These are phyloP conservation scores for Scaptomyza pallida DNA, from an alignment of 1,140 invertebrate genomes.

Conservation along the genomic window DNA sequence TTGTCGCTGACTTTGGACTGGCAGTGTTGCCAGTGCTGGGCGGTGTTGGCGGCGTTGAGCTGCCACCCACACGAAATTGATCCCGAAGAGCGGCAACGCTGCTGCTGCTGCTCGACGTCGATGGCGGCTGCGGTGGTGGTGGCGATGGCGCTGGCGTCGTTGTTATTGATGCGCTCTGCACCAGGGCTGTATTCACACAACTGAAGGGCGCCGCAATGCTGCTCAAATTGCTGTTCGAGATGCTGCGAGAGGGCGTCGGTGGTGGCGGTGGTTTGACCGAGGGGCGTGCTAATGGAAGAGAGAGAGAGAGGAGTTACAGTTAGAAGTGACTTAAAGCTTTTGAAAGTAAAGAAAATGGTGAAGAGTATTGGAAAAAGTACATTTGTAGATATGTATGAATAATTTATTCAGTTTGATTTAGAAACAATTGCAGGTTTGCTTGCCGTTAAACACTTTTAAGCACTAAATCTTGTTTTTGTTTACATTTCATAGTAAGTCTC, in stretches of 20 bases:
- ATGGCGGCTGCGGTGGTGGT: constrained; percentile 58
- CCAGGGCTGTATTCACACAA: constrained; percentile 69
- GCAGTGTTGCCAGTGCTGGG: constrained; percentile 40
- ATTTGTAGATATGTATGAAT: too few species aligned
- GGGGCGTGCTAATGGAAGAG: constrained; percentile 58
- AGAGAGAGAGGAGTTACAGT: too few species aligned
- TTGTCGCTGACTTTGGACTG: constrained; percentile 55
- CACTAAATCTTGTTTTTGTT: too few species aligned
- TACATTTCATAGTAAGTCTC: too few species aligned
- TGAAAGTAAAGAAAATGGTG: too few species aligned
- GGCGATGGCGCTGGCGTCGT: constrained; percentile 57
- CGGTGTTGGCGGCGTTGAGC: constrained; percentile 55
- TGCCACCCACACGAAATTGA: constrained; percentile 63
- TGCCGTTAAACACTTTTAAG: too few species aligned
- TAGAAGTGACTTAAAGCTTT: background rate
- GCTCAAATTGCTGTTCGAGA: constrained; percentile 81
- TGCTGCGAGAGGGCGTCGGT: constrained; percentile 79
- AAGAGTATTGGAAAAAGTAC: too few species aligned
- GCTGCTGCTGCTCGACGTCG: constrained; percentile 66
- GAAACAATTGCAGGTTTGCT: too few species aligned
- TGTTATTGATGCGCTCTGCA: constrained; percentile 55
- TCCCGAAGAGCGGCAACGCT: constrained; percentile 76
- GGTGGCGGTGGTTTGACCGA: constrained; percentile 81
- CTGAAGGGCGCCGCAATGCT: constrained; percentile 52
- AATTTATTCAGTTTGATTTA: too few species aligned